These are phyloP conservation scores for Asarcornis scutulata DNA, from an alignment of 2,113 vertebrate species.

Conservation along the genomic window DNA sequence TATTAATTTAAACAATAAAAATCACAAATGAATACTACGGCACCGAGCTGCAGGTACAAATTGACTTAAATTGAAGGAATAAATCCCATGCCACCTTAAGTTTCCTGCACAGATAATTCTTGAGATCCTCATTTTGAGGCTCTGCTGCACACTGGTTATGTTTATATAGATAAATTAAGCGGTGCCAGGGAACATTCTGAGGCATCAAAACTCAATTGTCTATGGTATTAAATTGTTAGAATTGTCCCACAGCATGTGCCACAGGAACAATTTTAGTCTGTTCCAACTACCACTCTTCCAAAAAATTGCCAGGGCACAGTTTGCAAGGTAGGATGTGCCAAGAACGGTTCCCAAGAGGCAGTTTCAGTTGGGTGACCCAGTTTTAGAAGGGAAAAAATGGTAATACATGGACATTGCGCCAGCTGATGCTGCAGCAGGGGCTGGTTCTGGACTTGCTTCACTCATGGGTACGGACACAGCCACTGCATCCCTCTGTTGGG, in stretches of 20 bases:
- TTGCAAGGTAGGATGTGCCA: neutral
- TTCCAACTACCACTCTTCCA: conserved; percentile 1
- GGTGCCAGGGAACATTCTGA: neutral
- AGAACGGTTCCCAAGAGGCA: conserved; percentile 2
- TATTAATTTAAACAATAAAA: neutral
- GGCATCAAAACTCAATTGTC: neutral
- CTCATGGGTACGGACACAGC: neutral
- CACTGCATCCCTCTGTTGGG: neutral
- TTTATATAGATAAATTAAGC: neutral
- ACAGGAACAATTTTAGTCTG: neutral
- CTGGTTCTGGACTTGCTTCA: neutral
- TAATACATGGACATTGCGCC: neutral
- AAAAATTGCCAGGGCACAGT: conserved; percentile 37
- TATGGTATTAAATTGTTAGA: neutral
- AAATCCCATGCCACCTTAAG: neutral
- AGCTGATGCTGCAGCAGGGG: neutral
- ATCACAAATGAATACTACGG: neutral
- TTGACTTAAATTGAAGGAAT: neutral
- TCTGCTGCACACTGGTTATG: neutral
- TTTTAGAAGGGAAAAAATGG: neutral
- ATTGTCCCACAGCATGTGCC: conserved; percentile 43
- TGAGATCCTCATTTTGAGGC: neutral
- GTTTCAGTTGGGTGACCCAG: neutral
- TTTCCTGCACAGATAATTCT: neutral
- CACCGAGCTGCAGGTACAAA: neutral